A percentile compares a stretch with the other conserved stretches of the same genome.
These are phyloP conservation scores for Zaprionus davidi DNA, from an alignment of 1,140 invertebrate genomes.

Conservation along the genomic window DNA sequence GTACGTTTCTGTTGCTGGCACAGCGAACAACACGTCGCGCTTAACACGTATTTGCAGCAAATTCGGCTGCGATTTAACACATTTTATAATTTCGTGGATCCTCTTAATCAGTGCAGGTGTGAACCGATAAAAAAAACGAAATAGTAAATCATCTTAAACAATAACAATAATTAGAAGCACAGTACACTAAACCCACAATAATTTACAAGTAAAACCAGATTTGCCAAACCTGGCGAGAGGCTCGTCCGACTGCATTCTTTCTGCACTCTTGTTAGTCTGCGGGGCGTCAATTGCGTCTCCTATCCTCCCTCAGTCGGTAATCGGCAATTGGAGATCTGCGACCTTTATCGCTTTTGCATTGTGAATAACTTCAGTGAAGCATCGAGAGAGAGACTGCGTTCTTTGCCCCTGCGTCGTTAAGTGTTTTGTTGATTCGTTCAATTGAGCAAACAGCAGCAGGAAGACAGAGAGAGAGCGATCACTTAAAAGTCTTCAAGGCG, in stretches of 20 bases:
- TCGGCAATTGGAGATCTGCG: background rate
- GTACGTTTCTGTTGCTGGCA: slow-evolving; percentile 67
- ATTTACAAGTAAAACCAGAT: background rate
- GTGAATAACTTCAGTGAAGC: background rate
- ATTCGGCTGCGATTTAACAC: slow-evolving; percentile 3
- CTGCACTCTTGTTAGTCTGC: background rate
- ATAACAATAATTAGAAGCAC: background rate
- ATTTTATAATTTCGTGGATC: slow-evolving; percentile 34
- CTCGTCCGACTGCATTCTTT: slow-evolving; percentile 6
- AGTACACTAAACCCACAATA: background rate
- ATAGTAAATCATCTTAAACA: background rate
- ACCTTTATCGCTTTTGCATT: background rate
- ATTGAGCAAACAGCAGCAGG: background rate
- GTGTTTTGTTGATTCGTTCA: slow-evolving; percentile 9
- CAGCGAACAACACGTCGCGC: slow-evolving; percentile 69
- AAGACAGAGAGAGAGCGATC: background rate
- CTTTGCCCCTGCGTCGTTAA: slow-evolving; percentile 1
- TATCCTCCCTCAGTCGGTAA: background rate
- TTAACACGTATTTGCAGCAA: slow-evolving; percentile 18
- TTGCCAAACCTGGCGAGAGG: background rate
- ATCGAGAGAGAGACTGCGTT: background rate
- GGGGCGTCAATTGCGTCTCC: background rate
- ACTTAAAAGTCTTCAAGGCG: background rate
- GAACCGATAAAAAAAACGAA: background rate
- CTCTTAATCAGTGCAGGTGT: slow-evolving; percentile 41